These are phyloP conservation scores for Alligator sinensis DNA, from an alignment of 2,113 vertebrate species.

Conservation along the genomic window DNA sequence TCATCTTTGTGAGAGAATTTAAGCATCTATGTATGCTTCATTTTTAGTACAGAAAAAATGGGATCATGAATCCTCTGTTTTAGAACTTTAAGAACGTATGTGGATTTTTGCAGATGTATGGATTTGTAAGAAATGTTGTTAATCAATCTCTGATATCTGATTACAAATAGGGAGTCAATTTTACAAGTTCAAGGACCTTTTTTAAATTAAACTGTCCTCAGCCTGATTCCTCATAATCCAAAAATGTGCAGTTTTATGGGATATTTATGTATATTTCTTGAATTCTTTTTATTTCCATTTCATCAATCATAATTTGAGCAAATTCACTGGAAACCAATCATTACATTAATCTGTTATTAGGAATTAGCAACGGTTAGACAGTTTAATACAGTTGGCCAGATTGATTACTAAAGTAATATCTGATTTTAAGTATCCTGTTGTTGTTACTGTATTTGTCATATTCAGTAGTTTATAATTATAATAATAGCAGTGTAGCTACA, in stretches of 20 bases:
- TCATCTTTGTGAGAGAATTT: background rate
- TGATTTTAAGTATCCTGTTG: constrained; percentile 32
- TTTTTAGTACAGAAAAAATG: background rate
- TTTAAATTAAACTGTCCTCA: background rate
- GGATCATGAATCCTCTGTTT: background rate
- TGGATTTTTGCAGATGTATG: background rate
- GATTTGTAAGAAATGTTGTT: background rate
- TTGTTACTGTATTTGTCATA: constrained; percentile 38
- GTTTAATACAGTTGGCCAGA: constrained; percentile 59
- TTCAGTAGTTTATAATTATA: constrained; percentile 42
- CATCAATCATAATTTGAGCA: constrained; percentile 39
- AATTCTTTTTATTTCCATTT: constrained; percentile 61
- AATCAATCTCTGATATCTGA: background rate
- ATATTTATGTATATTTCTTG: constrained; percentile 56
- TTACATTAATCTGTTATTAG: constrained; percentile 49
- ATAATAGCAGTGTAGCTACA: constrained; percentile 57
- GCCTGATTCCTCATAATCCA: background rate
- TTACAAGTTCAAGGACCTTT: background rate
- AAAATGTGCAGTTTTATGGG: background rate
- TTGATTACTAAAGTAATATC: constrained; percentile 46
- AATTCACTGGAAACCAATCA: constrained; percentile 34
- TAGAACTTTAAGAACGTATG: background rate
- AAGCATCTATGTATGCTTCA: background rate
- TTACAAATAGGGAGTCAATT: background rate
- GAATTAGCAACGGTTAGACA: constrained; percentile 27